Evolutionary conservation across 2,888 invertebrate species (phyloP).

Genomic region (Melitaea athalia): DNA sequence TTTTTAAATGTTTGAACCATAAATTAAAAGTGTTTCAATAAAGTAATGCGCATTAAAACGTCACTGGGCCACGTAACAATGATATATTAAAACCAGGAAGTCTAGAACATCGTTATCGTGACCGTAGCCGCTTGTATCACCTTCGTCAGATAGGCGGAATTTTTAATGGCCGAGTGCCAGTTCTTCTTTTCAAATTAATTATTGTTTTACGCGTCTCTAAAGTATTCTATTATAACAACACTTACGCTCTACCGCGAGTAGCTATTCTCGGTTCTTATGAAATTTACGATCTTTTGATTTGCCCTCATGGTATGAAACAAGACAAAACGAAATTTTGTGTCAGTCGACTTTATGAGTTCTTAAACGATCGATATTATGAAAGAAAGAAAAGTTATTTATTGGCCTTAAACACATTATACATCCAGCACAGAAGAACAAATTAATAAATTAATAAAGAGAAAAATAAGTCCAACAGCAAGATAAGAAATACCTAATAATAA

Average conservation of each 20-base stretch:
- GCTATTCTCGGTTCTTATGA: conserved; percentile 57
- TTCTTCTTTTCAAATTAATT: conserved; percentile 78
- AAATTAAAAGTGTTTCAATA: neutral
- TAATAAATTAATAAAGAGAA: too few relatives aligned
- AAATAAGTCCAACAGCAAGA: too few relatives aligned
- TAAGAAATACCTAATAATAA: too few relatives aligned
- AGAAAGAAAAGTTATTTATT: too few relatives aligned
- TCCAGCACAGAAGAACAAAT: too few relatives aligned
- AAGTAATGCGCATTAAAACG: neutral
- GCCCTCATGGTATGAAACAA: conserved; percentile 69
- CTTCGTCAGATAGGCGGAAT: conserved; percentile 50
- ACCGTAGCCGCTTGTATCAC: conserved; percentile 21
- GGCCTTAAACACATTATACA: too few relatives aligned
- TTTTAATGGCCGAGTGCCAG: conserved; percentile 72
- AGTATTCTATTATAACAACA: conserved; percentile 75
- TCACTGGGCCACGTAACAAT: conserved; percentile 3
- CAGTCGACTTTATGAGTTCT: conserved; percentile 57
- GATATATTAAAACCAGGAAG: conserved; percentile 27
- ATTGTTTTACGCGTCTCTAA: conserved; percentile 76
- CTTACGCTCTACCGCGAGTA: conserved; percentile 59
- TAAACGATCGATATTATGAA: conserved; percentile 50
- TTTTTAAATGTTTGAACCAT: neutral
- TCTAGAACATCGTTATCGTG: conserved; percentile 32
- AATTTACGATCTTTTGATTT: conserved; percentile 77
- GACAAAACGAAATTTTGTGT: conserved; percentile 60